These are phyloP conservation scores for Phymatocera aterrima DNA, from an alignment of 2,888 invertebrate genomes.

Conservation along the genomic window DNA sequence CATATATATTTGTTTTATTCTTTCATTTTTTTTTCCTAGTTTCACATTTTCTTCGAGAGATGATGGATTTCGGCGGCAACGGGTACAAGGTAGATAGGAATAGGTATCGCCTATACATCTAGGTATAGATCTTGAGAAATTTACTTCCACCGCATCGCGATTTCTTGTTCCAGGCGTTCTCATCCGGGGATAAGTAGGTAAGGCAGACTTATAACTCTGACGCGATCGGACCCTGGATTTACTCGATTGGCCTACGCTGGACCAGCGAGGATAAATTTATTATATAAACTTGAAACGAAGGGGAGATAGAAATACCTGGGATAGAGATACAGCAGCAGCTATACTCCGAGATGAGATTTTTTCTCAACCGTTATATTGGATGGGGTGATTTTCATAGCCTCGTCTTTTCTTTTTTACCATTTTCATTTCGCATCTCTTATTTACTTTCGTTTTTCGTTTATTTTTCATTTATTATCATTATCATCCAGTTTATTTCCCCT, in stretches of 20 bases:
- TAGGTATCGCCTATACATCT: too few relatives aligned
- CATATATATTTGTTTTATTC: too few relatives aligned
- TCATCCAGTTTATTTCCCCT: too few relatives aligned
- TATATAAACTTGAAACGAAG: background rate
- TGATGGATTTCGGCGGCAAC: too few relatives aligned
- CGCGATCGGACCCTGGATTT: constrained; percentile 10
- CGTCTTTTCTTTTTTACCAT: too few relatives aligned
- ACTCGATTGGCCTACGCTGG: constrained; percentile 7
- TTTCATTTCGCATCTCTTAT: too few relatives aligned
- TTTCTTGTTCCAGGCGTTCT: background rate
- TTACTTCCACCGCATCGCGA: background rate
- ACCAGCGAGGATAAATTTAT: background rate
- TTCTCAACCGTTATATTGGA: background rate
- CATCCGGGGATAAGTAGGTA: background rate
- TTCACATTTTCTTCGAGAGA: too few relatives aligned
- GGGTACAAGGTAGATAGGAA: too few relatives aligned
- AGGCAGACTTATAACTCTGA: constrained; percentile 10
- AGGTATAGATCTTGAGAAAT: background rate
- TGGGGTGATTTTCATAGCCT: background rate
- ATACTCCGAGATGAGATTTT: constrained; percentile 15
- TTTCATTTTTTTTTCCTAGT: too few relatives aligned
- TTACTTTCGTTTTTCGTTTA: too few relatives aligned
- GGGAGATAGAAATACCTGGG: background rate
- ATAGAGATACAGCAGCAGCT: background rate
- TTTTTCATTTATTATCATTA: too few relatives aligned